Percentiles rank a stretch among this genome's conserved stretches.
These are phyloP conservation scores for Pogonognathellus flavescens DNA, from an alignment of 1,140 invertebrate species.

Conservation along the genomic window DNA sequence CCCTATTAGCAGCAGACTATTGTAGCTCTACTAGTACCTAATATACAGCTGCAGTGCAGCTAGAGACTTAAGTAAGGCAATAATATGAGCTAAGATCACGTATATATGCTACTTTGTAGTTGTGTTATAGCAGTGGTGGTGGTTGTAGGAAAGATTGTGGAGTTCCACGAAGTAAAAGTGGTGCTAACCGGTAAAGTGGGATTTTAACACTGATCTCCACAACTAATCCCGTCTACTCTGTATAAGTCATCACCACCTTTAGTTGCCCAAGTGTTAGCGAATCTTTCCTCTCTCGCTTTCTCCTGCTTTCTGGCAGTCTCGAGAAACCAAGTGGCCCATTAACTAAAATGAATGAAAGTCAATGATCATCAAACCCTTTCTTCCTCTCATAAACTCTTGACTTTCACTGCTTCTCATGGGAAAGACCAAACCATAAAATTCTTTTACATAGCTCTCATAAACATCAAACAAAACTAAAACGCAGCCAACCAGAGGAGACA, in stretches of 20 bases:
- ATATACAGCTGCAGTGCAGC: too few relatives aligned
- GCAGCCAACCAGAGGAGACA: neutral
- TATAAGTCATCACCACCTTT: conserved; percentile 15
- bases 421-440: conserved; percentile 16
- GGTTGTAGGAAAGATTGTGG: neutral
- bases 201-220: neutral
- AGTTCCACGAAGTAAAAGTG: neutral
- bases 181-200: conserved; percentile 17
- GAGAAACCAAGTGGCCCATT: conserved; percentile 30
- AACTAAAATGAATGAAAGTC: conserved; percentile 47
- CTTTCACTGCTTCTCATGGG: conserved; percentile 25
- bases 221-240: conserved; percentile 1
- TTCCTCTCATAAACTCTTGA: conserved; percentile 39
- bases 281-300: neutral
- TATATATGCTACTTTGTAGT: too few relatives aligned
- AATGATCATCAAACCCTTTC: conserved; percentile 27
- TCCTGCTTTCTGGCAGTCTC: neutral
- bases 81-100: too few relatives aligned
- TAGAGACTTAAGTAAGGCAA: too few relatives aligned
- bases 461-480: conserved; percentile 5
- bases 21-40: too few relatives aligned
- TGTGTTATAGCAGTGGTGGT: too few relatives aligned
- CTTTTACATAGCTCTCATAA: conserved; percentile 23
- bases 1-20: too few relatives aligned
- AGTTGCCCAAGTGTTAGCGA: neutral